Conservation (phyloP, 2,797 vertebrate species). For the Arnoldichthys spilopterus region DNA sequence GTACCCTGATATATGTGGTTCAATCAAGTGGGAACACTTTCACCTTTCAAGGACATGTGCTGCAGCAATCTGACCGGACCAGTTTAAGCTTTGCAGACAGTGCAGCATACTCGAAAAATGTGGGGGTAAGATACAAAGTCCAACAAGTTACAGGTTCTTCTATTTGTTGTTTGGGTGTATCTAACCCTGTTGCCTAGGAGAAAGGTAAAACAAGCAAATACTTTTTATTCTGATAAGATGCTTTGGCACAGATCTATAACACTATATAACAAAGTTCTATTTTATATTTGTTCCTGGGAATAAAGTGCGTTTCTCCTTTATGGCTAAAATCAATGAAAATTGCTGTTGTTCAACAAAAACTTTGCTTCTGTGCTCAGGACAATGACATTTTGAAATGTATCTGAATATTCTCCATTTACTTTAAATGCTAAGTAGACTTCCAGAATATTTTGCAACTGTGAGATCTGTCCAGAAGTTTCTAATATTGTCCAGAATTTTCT, state of each 20-base stretch:
- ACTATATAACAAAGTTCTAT: too few relatives aligned
- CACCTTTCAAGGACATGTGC: conserved; percentile 40
- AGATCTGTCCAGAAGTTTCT: too few relatives aligned
- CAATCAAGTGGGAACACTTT: conserved; percentile 34
- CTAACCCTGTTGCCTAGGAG: not conserved
- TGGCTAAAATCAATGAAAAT: too few relatives aligned
- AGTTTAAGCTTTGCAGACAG: conserved; percentile 7
- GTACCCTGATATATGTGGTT: conserved; percentile 15
- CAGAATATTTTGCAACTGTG: too few relatives aligned
- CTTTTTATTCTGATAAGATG: not conserved
- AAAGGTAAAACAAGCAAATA: not conserved
- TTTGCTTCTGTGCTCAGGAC: too few relatives aligned
- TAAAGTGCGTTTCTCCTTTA: too few relatives aligned
- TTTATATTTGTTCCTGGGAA: too few relatives aligned
- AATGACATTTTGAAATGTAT: too few relatives aligned
- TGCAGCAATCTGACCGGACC: conserved; percentile 14
- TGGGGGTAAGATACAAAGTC: not conserved
- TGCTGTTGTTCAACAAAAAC: too few relatives aligned
- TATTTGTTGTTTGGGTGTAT: not conserved
- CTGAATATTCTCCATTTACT: too few relatives aligned
- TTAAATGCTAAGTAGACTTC: too few relatives aligned
- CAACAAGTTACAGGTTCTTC: not conserved
- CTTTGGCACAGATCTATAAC: not conserved
- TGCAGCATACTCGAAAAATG: not conserved
- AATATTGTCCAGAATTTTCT: too few relatives aligned